Conservation (phyloP, 2,797 vertebrate species). For the Pitangus sulphuratus region DNA sequence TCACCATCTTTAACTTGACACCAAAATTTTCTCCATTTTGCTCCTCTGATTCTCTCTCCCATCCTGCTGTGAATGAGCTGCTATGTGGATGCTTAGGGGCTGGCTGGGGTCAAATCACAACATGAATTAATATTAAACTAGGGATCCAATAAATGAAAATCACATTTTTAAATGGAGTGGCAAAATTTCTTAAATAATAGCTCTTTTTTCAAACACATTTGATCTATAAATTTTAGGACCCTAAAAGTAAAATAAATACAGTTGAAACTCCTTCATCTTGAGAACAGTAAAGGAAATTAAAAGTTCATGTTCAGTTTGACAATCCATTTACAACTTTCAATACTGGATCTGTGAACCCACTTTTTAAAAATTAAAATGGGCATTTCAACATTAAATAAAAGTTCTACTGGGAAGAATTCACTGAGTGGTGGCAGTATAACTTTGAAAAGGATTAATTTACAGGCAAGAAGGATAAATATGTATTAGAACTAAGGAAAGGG, state of each 20-base stretch:
- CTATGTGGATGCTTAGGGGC: background rate
- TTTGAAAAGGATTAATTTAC: background rate
- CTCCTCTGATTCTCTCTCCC: background rate
- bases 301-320: background rate
- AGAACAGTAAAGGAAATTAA: background rate
- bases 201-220: background rate
- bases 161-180: slow-evolving; percentile 28
- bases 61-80: background rate
- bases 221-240: slow-evolving; percentile 38
- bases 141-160: slow-evolving; percentile 49
- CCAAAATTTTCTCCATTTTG: background rate
- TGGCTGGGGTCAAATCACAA: background rate
- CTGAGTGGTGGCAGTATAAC: background rate
- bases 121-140: slow-evolving; percentile 27
- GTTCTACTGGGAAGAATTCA: background rate
- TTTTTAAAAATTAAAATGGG: background rate
- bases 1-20: background rate
- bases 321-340: background rate
- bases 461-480: background rate
- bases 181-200: slow-evolving; percentile 7
- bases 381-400: slow-evolving; percentile 7
- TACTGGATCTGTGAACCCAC: background rate
- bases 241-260: background rate
- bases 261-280: background rate
- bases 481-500: background rate